phyloP scores from a whole-genome alignment of 2,797 vertebrate genomes.

The Aplochiton taeniatus region DNA sequence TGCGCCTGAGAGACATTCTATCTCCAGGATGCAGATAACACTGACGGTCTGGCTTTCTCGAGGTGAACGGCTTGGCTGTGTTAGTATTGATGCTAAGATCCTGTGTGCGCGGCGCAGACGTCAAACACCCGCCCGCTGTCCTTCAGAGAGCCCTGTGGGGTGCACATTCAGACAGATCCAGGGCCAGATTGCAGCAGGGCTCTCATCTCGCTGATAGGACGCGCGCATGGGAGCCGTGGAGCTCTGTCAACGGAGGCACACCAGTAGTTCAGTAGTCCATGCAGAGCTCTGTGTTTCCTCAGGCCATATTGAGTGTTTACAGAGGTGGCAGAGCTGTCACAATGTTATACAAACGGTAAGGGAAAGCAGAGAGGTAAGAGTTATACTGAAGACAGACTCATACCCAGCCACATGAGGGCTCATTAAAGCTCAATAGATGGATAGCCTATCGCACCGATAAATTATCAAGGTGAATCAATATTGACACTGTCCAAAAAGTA shows the following conservation, averaged over 20 bases:
- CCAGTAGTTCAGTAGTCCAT: no score
- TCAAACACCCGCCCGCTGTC: background rate
- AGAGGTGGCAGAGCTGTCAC: background rate
- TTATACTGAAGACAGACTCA: slow-evolving; percentile 7
- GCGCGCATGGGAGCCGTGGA: background rate
- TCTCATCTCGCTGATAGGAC: background rate
- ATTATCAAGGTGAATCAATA: slow-evolving; percentile 55
- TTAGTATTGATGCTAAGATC: slow-evolving; percentile 56
- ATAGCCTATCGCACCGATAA: slow-evolving; percentile 30
- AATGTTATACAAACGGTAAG: background rate
- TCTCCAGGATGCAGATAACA: slow-evolving; percentile 41
- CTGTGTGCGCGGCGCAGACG: slow-evolving; percentile 25
- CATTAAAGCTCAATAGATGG: slow-evolving; percentile 46
- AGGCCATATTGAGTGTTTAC: slow-evolving; percentile 5
- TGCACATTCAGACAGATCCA: no score
- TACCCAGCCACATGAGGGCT: slow-evolving; percentile 31
- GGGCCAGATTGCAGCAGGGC: background rate
- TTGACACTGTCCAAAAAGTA: slow-evolving; percentile 45
- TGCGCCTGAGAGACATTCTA: slow-evolving; percentile 21
- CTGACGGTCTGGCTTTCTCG: slow-evolving; percentile 41
- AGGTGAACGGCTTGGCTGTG: slow-evolving; percentile 47
- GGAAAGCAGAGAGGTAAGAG: slow-evolving; percentile 10
- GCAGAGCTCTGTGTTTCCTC: background rate
- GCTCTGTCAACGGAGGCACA: background rate
- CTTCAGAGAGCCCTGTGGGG: background rate